Base-by-base conservation (phyloP, 2,797 vertebrate species). In the Valencia hispanica region DNA sequence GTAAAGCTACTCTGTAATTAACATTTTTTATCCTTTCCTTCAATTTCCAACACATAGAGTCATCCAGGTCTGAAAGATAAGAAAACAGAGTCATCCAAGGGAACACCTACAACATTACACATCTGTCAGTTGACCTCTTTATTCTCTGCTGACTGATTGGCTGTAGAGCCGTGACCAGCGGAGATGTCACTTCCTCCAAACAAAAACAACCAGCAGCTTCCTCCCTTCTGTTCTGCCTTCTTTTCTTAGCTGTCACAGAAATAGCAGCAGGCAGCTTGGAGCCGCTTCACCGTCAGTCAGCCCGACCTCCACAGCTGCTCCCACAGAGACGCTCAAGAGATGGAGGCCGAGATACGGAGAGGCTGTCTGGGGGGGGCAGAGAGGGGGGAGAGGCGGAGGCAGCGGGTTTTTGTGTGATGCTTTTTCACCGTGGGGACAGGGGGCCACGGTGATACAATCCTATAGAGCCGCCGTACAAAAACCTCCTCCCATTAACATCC, bases 361-460 rank as follows among this genome's bases (percentile, higher is more conserved):
- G 10, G 73, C 74, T 8, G 79, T 75, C 61, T 73, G 81, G 88
- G 85, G 89, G 90, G 68, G 66, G 78, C 79, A 41, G 17, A 53
- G 72, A 41, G 63, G 75, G 20, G 66, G 69, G 20, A 73, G 43
- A 27, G 17, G 57, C 73, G 68, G 9, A 84, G 73, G 50, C 80
- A 77, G 0, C 34, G 80, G 82, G 93, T 97, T 98, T 97, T 97
- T 98, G 97, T 96, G 92, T 43, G 84, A 96, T 82, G 79, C 0
- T 95, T 88, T 96, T 95, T 91, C 95, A 90, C 93, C 84, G 97
- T 99, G 97, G 95, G 96, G 94, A 96, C 96, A 96, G 96, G 93
- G 94, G 66, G 78, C 81, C 97, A 99, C 97, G 47, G 93, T 98
- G 97, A 95, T 96, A 94, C 93, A 95, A 74, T 77, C 70, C 72